phyloP scores from a whole-genome alignment of 2,888 invertebrate species.

The Volucella inflata region DNA sequence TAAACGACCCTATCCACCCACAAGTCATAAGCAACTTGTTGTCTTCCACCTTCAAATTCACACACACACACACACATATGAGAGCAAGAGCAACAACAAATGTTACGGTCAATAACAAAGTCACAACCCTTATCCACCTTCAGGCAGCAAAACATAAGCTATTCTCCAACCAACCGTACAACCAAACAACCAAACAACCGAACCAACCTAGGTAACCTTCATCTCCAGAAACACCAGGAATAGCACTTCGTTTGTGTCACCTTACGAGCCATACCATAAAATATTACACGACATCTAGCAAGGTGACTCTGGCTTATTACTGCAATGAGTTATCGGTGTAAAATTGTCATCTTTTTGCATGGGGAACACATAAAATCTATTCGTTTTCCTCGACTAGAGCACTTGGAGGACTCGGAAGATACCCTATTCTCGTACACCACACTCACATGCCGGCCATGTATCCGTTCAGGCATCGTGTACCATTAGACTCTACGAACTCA shows the following conservation, averaged over 20 bases:
- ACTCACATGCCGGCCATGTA: not conserved
- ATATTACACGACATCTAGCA: constrained; percentile 73
- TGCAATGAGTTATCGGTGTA: constrained; percentile 70
- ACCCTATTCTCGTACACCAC: constrained; percentile 6
- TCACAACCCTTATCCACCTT: constrained; percentile 64
- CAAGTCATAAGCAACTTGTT: constrained; percentile 59
- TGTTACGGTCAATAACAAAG: constrained; percentile 57
- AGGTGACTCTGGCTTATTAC: constrained; percentile 72
- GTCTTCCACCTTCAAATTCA: constrained; percentile 47
- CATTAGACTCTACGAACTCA: constrained; percentile 53
- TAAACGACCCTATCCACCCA: constrained; percentile 25
- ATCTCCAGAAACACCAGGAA: constrained; percentile 26
- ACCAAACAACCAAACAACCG: too few relatives aligned
- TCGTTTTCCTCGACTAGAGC: too few relatives aligned
- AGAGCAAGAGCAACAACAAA: constrained; percentile 33
- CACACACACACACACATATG: too few relatives aligned
- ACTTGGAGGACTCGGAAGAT: constrained; percentile 13
- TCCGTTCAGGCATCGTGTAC: not conserved
- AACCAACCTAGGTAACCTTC: not conserved
- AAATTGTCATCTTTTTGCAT: constrained; percentile 66
- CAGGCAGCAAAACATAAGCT: constrained; percentile 48
- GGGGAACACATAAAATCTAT: constrained; percentile 31
- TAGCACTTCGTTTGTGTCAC: constrained; percentile 68
- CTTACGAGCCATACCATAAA: constrained; percentile 69
- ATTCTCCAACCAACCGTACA: constrained; percentile 36